Evolutionary conservation across 2,888 invertebrate genomes (phyloP).

Genomic region (Cybosia mesomella): DNA sequence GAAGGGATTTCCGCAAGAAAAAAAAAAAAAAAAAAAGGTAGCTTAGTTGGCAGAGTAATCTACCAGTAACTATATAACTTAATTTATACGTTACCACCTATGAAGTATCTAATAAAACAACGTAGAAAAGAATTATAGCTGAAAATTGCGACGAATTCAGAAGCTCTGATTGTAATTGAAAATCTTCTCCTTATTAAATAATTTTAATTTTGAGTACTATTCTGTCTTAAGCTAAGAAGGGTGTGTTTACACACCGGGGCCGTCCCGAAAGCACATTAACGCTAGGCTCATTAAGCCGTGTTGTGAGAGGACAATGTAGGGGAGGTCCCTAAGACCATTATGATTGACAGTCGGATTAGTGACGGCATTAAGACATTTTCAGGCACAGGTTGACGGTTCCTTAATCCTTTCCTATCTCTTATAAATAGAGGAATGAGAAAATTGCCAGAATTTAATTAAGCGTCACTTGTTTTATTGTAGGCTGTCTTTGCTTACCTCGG

Average conservation of each 20-base stretch:
- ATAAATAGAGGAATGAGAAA: background rate
- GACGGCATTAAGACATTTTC: conserved; percentile 11
- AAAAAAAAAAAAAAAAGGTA: too few species aligned
- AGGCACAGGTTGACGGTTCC: conserved; percentile 15
- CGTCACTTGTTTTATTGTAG: background rate
- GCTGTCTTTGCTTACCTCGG: background rate
- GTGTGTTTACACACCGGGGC: conserved; percentile 12
- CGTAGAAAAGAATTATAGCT: too few species aligned
- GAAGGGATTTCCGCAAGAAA: too few species aligned
- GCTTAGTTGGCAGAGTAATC: too few species aligned
- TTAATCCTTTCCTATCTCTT: conserved; percentile 15
- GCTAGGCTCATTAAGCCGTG: conserved; percentile 30
- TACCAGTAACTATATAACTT: too few species aligned
- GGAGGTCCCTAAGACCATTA: conserved; percentile 20
- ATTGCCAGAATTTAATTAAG: background rate
- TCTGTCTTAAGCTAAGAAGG: background rate
- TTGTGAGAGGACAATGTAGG: conserved; percentile 22
- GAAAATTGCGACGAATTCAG: too few species aligned
- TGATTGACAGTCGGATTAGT: conserved; percentile 23
- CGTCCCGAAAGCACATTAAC: conserved; percentile 33
- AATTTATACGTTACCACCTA: too few species aligned
- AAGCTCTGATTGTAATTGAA: background rate
- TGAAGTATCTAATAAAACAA: too few species aligned
- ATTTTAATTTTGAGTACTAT: background rate
- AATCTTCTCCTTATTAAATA: background rate